Evolutionary conservation across 2,888 invertebrate genomes (phyloP).

Genomic region (Drosophila lacicola): DNA sequence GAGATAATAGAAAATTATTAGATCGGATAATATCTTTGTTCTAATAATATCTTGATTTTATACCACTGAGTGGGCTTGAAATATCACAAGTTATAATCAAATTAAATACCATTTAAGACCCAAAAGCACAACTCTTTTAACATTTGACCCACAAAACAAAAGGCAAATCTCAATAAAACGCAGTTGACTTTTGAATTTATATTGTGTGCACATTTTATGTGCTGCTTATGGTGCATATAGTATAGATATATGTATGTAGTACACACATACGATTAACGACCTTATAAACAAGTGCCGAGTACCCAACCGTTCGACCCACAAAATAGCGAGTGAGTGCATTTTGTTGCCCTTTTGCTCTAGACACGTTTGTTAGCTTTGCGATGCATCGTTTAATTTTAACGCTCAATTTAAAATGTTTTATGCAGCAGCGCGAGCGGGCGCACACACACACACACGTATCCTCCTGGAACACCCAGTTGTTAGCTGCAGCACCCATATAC

Average conservation of each 20-base stretch:
- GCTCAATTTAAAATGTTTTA: slow-evolving; percentile 84
- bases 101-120: slow-evolving; percentile 21
- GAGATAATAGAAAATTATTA: too few relatives aligned
- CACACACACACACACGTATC: slow-evolving; percentile 22
- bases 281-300: slow-evolving; percentile 67
- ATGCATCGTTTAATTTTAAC: slow-evolving; percentile 84
- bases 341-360: slow-evolving; percentile 53
- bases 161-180: slow-evolving; percentile 33
- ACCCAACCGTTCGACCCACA: slow-evolving; percentile 42
- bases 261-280: slow-evolving; percentile 72
- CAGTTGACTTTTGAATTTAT: slow-evolving; percentile 72
- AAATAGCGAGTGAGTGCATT: slow-evolving; percentile 46
- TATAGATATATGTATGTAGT: slow-evolving; percentile 7
- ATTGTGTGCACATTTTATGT: slow-evolving; percentile 60
- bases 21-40: too few relatives aligned
- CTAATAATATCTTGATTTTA: too few relatives aligned
- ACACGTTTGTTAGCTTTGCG: slow-evolving; percentile 81
- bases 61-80: too few relatives aligned
- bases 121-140: not conserved
- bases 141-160: slow-evolving; percentile 35
- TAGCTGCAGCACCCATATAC: slow-evolving; percentile 16
- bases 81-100: not conserved
- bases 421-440: slow-evolving; percentile 65
- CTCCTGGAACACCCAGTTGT: not conserved
- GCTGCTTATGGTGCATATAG: slow-evolving; percentile 51